Evolutionary conservation across 2,113 vertebrate species (phyloP).

Genomic region (Psophia crepitans): DNA sequence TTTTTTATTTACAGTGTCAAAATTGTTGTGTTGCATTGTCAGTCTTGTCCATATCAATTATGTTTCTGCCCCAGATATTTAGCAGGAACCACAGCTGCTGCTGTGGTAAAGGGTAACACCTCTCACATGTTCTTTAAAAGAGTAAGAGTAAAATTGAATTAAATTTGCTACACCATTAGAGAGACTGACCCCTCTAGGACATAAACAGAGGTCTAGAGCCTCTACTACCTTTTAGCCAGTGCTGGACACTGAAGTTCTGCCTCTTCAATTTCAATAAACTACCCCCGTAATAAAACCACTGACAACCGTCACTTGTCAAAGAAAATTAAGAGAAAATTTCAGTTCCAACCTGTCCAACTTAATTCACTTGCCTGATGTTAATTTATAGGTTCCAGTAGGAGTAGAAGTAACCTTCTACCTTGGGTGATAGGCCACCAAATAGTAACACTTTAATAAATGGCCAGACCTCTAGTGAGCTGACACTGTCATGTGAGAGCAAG

Average conservation of each 20-base stretch:
- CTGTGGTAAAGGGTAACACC: not conserved
- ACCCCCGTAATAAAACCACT: not conserved
- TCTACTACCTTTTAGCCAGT: not conserved
- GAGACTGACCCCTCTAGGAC: not conserved
- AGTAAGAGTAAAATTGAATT: not conserved
- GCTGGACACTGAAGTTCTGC: not conserved
- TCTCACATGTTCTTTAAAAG: not conserved
- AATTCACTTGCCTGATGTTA: not conserved
- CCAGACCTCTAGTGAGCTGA: not conserved
- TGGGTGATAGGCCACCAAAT: not conserved
- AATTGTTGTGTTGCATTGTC: not conserved
- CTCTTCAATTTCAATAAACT: not conserved
- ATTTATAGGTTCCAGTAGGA: not conserved
- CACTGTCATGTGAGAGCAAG: not conserved
- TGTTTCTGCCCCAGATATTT: not conserved
- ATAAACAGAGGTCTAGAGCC: not conserved
- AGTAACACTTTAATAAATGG: not conserved
- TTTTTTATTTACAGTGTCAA: not conserved
- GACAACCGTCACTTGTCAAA: not conserved
- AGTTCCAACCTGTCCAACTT: not conserved
- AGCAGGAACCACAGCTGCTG: not conserved
- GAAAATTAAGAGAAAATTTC: not conserved
- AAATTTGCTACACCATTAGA: not conserved
- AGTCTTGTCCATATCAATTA: not conserved
- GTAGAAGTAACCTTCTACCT: not conserved